Conservation (phyloP, 2,797 vertebrate species). For the Cuniculus paca region DNA sequence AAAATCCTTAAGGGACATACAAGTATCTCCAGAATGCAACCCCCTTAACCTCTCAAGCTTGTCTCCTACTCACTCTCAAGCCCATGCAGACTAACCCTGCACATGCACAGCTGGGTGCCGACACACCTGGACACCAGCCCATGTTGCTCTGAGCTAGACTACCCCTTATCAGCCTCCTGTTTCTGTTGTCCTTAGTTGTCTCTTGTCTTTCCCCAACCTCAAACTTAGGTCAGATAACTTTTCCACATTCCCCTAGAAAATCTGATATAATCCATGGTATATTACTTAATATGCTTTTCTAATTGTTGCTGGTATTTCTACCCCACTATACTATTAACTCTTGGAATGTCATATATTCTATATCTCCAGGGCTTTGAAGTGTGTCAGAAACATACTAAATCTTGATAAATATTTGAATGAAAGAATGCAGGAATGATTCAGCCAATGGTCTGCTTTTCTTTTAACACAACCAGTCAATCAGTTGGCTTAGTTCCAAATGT, state of each 20-base stretch:
- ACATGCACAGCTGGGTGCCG: too few species aligned
- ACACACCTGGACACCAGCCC: background rate
- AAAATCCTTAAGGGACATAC: background rate
- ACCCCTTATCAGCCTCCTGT: background rate
- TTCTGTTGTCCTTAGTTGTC: background rate
- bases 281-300: background rate
- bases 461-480: background rate
- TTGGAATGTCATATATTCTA: background rate
- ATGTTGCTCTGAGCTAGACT: rapidly evolving
- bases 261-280: background rate
- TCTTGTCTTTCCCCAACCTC: background rate
- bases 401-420: constrained; percentile 17
- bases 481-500: background rate
- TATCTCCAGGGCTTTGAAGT: background rate
- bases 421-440: background rate
- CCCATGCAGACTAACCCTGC: background rate
- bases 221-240: background rate
- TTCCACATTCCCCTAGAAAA: background rate
- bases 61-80: background rate
- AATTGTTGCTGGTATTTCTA: background rate
- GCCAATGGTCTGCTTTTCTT: background rate
- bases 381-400: background rate
- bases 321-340: background rate
- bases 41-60: background rate
- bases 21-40: background rate